Base-by-base conservation (phyloP, 2,797 vertebrate genomes). In the Intellagama lesueurii region DNA sequence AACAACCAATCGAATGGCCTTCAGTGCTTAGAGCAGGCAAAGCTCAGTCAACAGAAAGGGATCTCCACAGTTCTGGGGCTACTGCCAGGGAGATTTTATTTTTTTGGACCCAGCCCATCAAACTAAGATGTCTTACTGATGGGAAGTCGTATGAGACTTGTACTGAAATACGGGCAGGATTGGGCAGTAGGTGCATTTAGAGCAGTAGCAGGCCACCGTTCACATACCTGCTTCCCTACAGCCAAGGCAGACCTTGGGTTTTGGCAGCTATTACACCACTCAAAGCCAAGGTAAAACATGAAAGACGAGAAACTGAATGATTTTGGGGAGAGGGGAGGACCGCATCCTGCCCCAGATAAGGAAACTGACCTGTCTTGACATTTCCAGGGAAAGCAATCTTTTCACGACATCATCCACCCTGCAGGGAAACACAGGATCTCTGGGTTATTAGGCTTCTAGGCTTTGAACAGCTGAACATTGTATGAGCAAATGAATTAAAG, bases 401-500 rank as follows among this genome's bases (percentile, higher is more conserved):
- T 95, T 98, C 88, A 99, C 98, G 7, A 99, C 44, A 91, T 98
- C 98, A 44, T 99, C 98, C 35, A 98, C 96, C 9, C 99, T 99
- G 93, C 86, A 93, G 90, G 73, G 83, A 95, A 91, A 35, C 85
- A 90, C 16, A 89, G 5, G 40, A 72, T 35, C 66, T 28, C 22
- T 85, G 52, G 19, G 56, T 90, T 60, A 47, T 28, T 78, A 60
- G 32, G 32, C 19, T 80, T 30, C 28, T 44, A 1, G 72, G 92
- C 89, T 68, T n/a, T 52, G 24, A 91, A 78, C 1, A 72, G 2
- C n/a, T 26, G 56, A 49, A 19, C 56, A 87, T 91, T 78, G 40
- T 79, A 92, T 49, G 40, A 47, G 11, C 24, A 77, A 35, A n/a
- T 22, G 40, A 28, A 47, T 44, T 77, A 77, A 80, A 80, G 49